Evolutionary conservation across 2,797 vertebrate genomes (phyloP).

Genomic region (Miopithecus talapoin): DNA sequence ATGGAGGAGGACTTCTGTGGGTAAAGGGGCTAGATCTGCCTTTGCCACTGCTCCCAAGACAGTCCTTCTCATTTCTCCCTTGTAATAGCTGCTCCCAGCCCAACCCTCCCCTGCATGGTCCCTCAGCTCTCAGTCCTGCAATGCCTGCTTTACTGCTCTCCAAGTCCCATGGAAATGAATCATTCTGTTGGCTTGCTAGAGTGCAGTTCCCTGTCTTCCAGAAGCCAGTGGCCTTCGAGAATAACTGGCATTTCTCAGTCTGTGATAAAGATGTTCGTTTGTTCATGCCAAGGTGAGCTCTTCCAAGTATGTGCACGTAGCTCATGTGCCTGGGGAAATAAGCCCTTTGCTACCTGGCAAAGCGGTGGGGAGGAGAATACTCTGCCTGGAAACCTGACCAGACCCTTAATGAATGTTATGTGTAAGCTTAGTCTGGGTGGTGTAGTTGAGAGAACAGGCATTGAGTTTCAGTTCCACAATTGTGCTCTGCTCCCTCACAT

Average conservation of each 20-base stretch:
- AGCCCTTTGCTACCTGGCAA: background rate
- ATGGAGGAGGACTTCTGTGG: background rate
- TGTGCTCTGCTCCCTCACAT: background rate
- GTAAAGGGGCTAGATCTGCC: background rate
- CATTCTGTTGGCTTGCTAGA: background rate
- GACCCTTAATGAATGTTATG: too few relatives aligned
- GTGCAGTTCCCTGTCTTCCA: background rate
- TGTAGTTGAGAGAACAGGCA: background rate
- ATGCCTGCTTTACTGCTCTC: background rate
- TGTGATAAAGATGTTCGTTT: background rate
- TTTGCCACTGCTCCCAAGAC: background rate
- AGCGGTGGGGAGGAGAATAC: background rate
- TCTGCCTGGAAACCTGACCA: background rate
- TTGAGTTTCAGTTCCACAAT: background rate
- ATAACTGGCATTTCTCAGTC: background rate
- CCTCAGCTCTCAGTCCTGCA: background rate
- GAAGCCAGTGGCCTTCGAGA: background rate
- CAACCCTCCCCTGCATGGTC: background rate
- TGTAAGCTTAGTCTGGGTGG: rapidly evolving
- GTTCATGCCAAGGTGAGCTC: background rate
- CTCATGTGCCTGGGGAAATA: background rate
- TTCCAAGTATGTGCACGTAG: background rate
- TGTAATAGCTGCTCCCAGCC: too few relatives aligned
- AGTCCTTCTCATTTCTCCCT: background rate
- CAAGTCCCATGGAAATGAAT: background rate